These are phyloP conservation scores for Drosophila meridionalis DNA, from an alignment of 2,888 invertebrate species.

Conservation along the genomic window DNA sequence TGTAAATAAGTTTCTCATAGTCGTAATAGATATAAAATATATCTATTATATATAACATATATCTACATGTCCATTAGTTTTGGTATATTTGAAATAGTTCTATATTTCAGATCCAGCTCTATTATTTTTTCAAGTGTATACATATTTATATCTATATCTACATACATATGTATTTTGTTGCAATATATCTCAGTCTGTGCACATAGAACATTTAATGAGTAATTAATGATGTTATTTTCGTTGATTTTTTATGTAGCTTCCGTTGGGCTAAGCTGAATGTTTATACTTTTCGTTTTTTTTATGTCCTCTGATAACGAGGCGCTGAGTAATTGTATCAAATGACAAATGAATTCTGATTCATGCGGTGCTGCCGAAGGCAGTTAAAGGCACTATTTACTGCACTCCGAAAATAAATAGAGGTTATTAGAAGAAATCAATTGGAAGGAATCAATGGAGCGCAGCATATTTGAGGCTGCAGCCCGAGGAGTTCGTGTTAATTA, in stretches of 20 bases:
- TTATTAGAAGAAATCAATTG: background rate
- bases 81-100: too few species aligned
- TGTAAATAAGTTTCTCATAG: too few species aligned
- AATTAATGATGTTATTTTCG: constrained; percentile 6
- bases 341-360: constrained; percentile 16
- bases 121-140: background rate
- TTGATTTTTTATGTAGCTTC: constrained; percentile 12
- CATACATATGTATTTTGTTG: background rate
- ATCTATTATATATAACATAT: too few species aligned
- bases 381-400: background rate
- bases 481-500: constrained; percentile 17
- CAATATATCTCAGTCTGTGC: background rate
- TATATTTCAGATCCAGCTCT: background rate
- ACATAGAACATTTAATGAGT: background rate
- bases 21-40: too few species aligned
- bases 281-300: background rate
- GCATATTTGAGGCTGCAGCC: background rate
- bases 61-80: too few species aligned
- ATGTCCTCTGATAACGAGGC: constrained; percentile 23
- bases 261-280: constrained; percentile 6
- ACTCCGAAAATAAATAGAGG: background rate
- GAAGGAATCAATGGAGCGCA: background rate
- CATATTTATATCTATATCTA: background rate
- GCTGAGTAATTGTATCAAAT: constrained; percentile 11
- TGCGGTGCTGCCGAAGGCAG: constrained; percentile 2